Evolutionary conservation across 2,888 invertebrate species (phyloP).

Genomic region (Xanthia icteritia): DNA sequence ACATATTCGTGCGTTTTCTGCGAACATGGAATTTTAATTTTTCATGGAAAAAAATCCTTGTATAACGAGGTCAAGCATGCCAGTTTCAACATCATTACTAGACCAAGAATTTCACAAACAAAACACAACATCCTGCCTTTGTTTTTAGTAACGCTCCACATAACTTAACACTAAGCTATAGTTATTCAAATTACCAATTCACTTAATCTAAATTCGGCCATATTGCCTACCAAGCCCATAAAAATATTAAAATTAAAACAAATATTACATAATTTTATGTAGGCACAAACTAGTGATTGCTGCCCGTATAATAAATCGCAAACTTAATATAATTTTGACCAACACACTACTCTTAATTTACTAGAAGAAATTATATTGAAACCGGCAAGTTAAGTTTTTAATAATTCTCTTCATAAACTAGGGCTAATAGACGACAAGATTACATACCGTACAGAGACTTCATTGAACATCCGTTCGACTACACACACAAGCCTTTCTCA

Average conservation of each 20-base stretch:
- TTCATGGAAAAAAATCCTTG: not conserved
- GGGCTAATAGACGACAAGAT: constrained; percentile 36
- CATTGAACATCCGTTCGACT: not conserved
- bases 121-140: constrained; percentile 19
- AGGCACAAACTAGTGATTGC: not conserved
- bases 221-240: not conserved
- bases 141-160: not conserved
- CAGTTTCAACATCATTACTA: constrained; percentile 49
- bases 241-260: not conserved
- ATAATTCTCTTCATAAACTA: constrained; percentile 42
- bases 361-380: constrained; percentile 33
- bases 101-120: constrained; percentile 30
- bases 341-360: constrained; percentile 20
- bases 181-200: constrained; percentile 19
- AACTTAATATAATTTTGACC: constrained; percentile 20
- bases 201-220: constrained; percentile 37
- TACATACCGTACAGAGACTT: constrained; percentile 40
- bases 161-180: constrained; percentile 28
- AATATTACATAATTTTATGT: not conserved
- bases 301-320: not conserved
- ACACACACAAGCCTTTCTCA: not conserved
- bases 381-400: constrained; percentile 9
- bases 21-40: not conserved
- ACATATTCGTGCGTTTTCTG: constrained; percentile 33
- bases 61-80: constrained; percentile 10